Conservation (phyloP, 2,888 invertebrate genomes). For the Microchrysa polita region DNA sequence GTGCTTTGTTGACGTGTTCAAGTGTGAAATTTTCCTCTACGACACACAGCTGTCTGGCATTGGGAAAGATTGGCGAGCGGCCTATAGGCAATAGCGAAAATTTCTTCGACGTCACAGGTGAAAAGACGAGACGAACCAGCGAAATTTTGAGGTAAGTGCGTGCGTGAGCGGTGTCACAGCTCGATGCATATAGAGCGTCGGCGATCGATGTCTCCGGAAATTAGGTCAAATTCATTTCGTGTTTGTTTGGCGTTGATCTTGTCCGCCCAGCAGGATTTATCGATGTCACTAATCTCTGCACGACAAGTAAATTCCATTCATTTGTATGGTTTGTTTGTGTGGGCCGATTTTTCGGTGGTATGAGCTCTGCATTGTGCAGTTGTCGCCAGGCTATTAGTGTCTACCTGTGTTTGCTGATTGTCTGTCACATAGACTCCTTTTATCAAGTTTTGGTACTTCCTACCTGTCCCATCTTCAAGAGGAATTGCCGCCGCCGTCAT, state of each 20-base stretch:
- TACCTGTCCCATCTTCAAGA: constrained; percentile 1
- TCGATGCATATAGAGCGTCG: background rate
- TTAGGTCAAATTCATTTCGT: constrained; percentile 25
- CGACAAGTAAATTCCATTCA: background rate
- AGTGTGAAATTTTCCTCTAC: constrained; percentile 5
- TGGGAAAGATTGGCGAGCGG: constrained; percentile 14
- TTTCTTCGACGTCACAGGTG: background rate
- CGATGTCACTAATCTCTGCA: background rate
- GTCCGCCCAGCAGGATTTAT: constrained; percentile 10
- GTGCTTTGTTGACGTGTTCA: constrained; percentile 35
- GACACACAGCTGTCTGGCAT: background rate
- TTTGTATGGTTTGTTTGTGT: constrained; percentile 36
- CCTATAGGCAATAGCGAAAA: background rate
- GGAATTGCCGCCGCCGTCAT: no score
- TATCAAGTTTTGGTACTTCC: background rate
- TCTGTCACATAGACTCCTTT: background rate
- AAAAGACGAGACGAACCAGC: background rate
- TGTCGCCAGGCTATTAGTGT: constrained; percentile 10
- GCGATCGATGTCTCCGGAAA: background rate
- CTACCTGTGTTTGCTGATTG: background rate
- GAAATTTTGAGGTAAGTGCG: constrained; percentile 19
- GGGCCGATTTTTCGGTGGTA: constrained; percentile 17
- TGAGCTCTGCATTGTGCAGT: background rate
- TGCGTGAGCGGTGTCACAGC: background rate
- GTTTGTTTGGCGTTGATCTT: background rate